Evolutionary conservation across 92 coral and sea anemone species (phyloP).

Genomic region (Meandrina meandrites): DNA sequence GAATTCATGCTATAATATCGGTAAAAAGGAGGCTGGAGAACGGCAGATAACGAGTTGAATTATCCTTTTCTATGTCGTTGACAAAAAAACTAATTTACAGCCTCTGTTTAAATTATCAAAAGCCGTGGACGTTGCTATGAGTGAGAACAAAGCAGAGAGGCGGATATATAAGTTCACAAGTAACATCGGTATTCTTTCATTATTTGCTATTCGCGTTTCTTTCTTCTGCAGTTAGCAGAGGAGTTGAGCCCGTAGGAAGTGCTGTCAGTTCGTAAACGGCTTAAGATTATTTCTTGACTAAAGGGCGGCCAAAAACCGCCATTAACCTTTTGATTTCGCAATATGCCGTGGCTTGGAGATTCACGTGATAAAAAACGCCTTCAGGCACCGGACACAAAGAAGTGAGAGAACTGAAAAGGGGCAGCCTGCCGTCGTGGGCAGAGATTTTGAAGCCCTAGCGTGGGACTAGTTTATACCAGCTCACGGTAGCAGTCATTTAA

Average conservation of each 20-base stretch:
- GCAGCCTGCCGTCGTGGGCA: not conserved
- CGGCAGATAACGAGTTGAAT: not conserved
- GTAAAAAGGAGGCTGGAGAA: not conserved
- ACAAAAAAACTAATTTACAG: not conserved
- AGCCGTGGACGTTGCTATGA: not conserved
- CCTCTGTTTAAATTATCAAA: not conserved
- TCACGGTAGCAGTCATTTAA: not conserved
- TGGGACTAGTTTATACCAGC: conserved; percentile 15
- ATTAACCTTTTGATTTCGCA: not conserved
- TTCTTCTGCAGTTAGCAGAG: not conserved
- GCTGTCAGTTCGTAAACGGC: not conserved
- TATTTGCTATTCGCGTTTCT: not conserved
- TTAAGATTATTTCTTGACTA: not conserved
- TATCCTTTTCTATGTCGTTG: not conserved
- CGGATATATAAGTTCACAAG: not conserved
- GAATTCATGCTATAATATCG: not conserved
- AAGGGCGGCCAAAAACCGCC: not conserved
- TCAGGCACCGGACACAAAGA: not conserved
- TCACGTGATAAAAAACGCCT: conserved; percentile 10
- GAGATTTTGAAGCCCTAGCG: conserved; percentile 1
- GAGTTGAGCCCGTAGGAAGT: not conserved
- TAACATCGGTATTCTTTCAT: not conserved
- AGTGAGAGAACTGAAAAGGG: not conserved
- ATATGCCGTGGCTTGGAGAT: not conserved
- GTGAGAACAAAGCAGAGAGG: not conserved